Percentiles rank a stretch among this genome's conserved stretches.
These are phyloP conservation scores for Pterocles orientalis DNA, from an alignment of 2,113 vertebrate genomes.

Conservation along the genomic window DNA sequence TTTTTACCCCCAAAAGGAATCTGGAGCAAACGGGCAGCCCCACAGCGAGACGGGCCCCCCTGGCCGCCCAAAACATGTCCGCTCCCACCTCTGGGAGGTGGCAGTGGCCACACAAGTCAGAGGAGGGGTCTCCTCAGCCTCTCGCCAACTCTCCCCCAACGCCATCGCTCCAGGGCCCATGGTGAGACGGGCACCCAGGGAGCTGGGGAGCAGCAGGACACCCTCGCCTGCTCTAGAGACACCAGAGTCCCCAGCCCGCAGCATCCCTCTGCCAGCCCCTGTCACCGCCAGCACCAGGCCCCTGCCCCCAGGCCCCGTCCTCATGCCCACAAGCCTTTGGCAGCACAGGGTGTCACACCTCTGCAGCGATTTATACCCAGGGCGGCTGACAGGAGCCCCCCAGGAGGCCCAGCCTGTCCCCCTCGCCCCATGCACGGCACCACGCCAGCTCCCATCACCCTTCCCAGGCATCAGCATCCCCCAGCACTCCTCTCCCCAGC, in stretches of 20 bases:
- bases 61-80: too few relatives aligned
- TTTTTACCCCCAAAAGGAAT: accelerated
- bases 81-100: neutral
- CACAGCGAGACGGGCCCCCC: neutral
- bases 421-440: accelerated
- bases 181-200: accelerated
- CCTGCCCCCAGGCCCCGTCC: neutral
- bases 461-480: neutral
- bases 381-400: neutral
- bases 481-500: accelerated
- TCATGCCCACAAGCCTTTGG: too few relatives aligned
- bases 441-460: neutral
- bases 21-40: neutral
- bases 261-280: neutral
- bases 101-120: accelerated
- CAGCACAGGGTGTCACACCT: too few relatives aligned
- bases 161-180: neutral
- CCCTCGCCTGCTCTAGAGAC: neutral
- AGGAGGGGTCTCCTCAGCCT: neutral
- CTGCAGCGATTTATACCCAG: too few relatives aligned
- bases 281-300: too few relatives aligned
- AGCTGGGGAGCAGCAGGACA: neutral
- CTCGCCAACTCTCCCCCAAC: neutral
- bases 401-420: accelerated
- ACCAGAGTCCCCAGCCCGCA: neutral